phyloP scores from a whole-genome alignment of 2,797 vertebrate species.

The Onychomys torridus region DNA sequence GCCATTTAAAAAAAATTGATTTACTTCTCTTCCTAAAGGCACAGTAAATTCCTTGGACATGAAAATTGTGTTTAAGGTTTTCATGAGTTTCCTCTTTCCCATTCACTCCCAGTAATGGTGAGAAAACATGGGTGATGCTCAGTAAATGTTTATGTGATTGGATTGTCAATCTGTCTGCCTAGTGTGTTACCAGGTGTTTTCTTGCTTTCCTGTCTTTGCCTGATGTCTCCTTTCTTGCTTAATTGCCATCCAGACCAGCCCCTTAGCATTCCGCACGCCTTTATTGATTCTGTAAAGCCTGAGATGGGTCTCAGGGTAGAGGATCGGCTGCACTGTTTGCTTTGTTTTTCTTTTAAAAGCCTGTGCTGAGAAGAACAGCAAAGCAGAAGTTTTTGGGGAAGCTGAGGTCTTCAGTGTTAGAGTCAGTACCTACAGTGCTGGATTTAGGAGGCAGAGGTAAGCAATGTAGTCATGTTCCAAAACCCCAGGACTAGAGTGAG shows the following conservation, averaged over 20 bases:
- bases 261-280: background rate
- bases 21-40: background rate
- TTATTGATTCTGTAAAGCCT: background rate
- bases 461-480: background rate
- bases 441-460: background rate
- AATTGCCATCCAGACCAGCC: background rate
- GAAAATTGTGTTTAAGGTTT: background rate
- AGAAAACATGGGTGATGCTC: background rate
- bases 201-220: background rate
- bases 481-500: background rate
- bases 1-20: background rate
- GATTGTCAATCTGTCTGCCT: background rate
- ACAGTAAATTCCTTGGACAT: background rate
- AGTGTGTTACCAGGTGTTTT: background rate
- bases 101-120: background rate
- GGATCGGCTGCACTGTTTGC: background rate
- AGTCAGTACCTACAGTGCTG: background rate
- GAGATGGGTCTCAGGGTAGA: background rate
- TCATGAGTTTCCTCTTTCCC: background rate
- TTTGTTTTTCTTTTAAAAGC: slow-evolving; percentile 49
- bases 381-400: background rate
- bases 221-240: slow-evolving; percentile 11
- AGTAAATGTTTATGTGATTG: background rate
- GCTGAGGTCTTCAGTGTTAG: background rate
- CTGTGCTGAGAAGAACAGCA: background rate